Base-by-base conservation (phyloP, 2,888 invertebrate genomes). In the Eurois occulta region DNA sequence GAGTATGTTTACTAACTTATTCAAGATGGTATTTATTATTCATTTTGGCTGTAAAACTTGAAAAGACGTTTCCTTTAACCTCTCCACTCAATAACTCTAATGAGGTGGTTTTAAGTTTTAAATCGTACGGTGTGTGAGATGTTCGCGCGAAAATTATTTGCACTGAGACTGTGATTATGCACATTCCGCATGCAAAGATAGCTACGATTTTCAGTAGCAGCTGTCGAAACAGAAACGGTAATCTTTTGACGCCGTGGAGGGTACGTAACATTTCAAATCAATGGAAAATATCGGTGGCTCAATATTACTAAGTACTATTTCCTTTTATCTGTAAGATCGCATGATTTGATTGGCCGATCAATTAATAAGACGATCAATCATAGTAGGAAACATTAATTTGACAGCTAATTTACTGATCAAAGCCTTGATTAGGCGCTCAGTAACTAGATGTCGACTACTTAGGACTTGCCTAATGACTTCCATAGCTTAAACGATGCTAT, bases 281-380 rank as follows among this genome's bases (percentile, higher is more conserved):
- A 24, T 52, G 52, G 24, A 52, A 52, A 52, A 52, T 52, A 52
- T 24, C 24, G 52, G 24, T 0, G 10, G 52, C 3, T 52, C 52
- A 24, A 52, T 11, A 52, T 24, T 52, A 10, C 24, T 24, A 52
- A 52, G 11, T n/a, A 13, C 55, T 55, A n/a, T 13, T 55, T n/a
- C 55, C 18, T 32, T 18, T 32, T 8, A 28, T 58, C 16, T 60
- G 58, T 60, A 1, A 32, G 32, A 32, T 60, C 4, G 8, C 32
- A 7, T 32, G 21, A 11, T 48, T 41, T 32, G 32, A 75, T 60
- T 24, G 13, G 24, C 1, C 18, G 6, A n/a, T n/a, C n/a, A n/a
- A n/a, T n/a, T n/a, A n/a, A n/a, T n/a, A n/a, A n/a, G 6, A 38
- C 80, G 21, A 80, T 80, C 62, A 80, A 80, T 80, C 72, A 78